Evolutionary conservation across 2,797 vertebrate genomes (phyloP).

Genomic region (Acanthurus leucopareius): DNA sequence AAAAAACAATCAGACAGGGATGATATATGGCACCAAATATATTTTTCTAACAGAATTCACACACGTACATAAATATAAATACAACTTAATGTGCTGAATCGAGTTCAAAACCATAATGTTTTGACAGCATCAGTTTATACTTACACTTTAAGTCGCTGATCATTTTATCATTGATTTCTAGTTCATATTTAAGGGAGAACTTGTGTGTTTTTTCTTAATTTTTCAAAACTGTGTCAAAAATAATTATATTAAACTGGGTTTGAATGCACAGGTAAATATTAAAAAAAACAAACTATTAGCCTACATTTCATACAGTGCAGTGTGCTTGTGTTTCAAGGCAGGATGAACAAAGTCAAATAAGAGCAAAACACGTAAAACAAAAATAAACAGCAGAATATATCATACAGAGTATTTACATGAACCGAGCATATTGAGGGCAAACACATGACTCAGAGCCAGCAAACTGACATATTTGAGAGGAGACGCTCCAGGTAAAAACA

Average conservation of each 20-base stretch:
- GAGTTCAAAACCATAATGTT: conserved; percentile 7
- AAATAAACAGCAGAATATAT: conserved; percentile 25
- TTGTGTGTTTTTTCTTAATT: background rate
- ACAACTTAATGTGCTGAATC: conserved; percentile 39
- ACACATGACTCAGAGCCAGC: conserved; percentile 36
- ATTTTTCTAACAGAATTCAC: conserved; percentile 9
- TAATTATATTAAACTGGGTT: conserved; percentile 15
- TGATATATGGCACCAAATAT: conserved; percentile 20
- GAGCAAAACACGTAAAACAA: conserved; percentile 19
- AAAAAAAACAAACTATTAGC: conserved; percentile 21
- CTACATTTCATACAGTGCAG: conserved; percentile 41
- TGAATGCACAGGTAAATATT: conserved; percentile 31
- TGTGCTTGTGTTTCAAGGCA: conserved; percentile 58
- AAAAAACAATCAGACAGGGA: conserved; percentile 25
- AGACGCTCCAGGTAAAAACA: background rate
- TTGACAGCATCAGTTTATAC: conserved; percentile 42
- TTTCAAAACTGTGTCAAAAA: background rate
- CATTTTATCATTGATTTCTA: background rate
- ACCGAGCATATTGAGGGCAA: conserved; percentile 24
- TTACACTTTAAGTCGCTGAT: conserved; percentile 22
- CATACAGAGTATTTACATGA: conserved; percentile 69
- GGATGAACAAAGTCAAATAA: conserved; percentile 37
- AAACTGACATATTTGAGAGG: conserved; percentile 24
- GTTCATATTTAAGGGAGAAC: conserved; percentile 3
- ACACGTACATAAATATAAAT: conserved; percentile 59